Conservation (phyloP, 2,888 invertebrate species). For the Lacanobia wlatinum region DNA sequence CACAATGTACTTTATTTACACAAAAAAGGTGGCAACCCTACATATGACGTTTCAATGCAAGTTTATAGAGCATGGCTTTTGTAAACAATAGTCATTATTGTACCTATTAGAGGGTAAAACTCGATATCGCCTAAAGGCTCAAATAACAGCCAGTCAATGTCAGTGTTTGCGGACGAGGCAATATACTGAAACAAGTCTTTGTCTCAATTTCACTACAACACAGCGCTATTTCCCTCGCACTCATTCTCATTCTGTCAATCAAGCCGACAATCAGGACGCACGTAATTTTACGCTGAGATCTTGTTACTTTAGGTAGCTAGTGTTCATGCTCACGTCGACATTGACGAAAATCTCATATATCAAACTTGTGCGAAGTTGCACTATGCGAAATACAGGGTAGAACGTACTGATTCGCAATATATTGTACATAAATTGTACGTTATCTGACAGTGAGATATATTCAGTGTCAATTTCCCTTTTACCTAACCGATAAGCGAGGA, state of each 20-base stretch:
- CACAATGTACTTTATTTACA: no score
- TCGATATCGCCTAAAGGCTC: conserved; percentile 44
- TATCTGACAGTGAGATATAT: conserved; percentile 57
- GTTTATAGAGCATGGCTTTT: conserved; percentile 46
- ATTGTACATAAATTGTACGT: conserved; percentile 45
- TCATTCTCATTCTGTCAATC: conserved; percentile 69
- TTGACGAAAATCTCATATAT: conserved; percentile 75
- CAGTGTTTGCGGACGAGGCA: conserved; percentile 51
- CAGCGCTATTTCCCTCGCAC: conserved; percentile 51
- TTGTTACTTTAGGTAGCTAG: conserved; percentile 64
- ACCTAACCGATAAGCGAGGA: conserved; percentile 48
- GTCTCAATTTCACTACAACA: conserved; percentile 56
- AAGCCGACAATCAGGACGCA: conserved; percentile 56
- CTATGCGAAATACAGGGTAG: conserved; percentile 41
- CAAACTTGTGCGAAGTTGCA: conserved; percentile 65
- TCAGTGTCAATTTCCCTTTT: conserved; percentile 59
- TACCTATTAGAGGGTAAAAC: conserved; percentile 50
- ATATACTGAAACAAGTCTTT: conserved; percentile 52
- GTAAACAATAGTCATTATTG: conserved; percentile 28
- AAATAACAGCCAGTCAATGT: conserved; percentile 54
- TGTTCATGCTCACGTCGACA: conserved; percentile 66
- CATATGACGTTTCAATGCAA: conserved; percentile 41
- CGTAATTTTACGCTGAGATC: conserved; percentile 67
- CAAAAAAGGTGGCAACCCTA: no score
- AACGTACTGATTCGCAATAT: conserved; percentile 43